Percentiles rank a stretch among this genome's conserved stretches.
Conservation (phyloP, 2,113 vertebrate species). For the Saguinus imperator region DNA sequence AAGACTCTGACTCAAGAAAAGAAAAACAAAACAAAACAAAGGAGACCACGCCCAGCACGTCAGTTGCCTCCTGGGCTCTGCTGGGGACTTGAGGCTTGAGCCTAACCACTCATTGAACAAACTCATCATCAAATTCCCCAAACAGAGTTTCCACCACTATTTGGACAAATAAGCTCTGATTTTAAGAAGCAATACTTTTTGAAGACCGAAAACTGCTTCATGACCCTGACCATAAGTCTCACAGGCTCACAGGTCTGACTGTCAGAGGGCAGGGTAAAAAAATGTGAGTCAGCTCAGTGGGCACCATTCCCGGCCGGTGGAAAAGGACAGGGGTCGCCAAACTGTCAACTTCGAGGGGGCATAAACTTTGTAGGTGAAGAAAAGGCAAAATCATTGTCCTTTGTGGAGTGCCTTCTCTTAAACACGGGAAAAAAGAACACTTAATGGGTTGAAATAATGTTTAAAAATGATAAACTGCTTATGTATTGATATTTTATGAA, state of each 20-base stretch:
- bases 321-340: too few relatives aligned
- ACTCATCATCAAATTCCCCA: neutral
- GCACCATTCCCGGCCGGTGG: neutral
- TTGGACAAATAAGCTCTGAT: neutral
- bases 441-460: constrained; percentile 73
- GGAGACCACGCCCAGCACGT: fast-evolving
- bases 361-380: neutral
- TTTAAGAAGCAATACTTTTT: neutral
- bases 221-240: neutral
- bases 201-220: neutral
- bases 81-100: neutral
- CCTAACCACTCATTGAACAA: neutral
- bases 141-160: neutral
- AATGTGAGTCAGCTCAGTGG: too few relatives aligned
- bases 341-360: neutral
- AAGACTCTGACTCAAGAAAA: too few relatives aligned
- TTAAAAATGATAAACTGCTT: constrained; percentile 77
- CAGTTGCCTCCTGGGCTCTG: fast-evolving
- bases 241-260: neutral
- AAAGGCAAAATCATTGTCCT: neutral
- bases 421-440: constrained; percentile 62
- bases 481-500: constrained; percentile 34
- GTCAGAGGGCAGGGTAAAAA: neutral
- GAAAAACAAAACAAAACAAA: too few relatives aligned
- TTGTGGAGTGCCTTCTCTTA: constrained; percentile 62